phyloP scores from a whole-genome alignment of 2,888 invertebrate genomes.

The Nysson spinosus region DNA sequence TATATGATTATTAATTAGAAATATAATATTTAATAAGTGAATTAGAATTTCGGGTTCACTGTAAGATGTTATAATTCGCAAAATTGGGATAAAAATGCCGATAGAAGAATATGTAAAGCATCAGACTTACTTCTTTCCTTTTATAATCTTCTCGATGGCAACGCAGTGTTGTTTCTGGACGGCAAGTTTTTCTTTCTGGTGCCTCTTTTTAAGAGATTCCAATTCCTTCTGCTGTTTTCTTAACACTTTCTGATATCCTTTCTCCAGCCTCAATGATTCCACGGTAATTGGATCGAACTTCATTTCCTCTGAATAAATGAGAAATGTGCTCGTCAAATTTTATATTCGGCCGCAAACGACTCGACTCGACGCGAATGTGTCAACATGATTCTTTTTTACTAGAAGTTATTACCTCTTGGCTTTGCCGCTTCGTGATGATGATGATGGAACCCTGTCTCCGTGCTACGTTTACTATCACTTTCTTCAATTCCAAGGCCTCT shows the following conservation, averaged over 20 bases:
- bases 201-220: conserved; percentile 93
- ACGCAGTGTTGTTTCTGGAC: conserved; percentile 95
- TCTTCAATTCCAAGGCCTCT: conserved; percentile 97
- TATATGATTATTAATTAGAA: no score
- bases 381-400: no score
- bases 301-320: conserved; percentile 75
- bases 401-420: conserved; percentile 66
- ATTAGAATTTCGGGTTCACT: no score
- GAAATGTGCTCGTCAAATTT: not conserved
- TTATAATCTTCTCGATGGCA: conserved; percentile 94
- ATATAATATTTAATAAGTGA: no score
- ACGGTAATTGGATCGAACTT: conserved; percentile 95
- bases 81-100: no score
- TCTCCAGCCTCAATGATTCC: conserved; percentile 91
- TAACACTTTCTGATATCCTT: conserved; percentile 93
- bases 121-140: conserved; percentile 90
- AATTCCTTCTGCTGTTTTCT: conserved; percentile 98
- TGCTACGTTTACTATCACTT: conserved; percentile 78
- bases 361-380: no score
- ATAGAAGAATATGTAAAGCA: no score
- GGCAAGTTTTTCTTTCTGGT: conserved; percentile 92
- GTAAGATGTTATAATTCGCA: no score
- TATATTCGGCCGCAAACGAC: not conserved
- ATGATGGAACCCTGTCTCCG: conserved; percentile 65
- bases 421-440: conserved; percentile 70